These are phyloP conservation scores for Hyperoplus lanceolatus DNA, from an alignment of 2,797 vertebrate genomes.

Conservation along the genomic window DNA sequence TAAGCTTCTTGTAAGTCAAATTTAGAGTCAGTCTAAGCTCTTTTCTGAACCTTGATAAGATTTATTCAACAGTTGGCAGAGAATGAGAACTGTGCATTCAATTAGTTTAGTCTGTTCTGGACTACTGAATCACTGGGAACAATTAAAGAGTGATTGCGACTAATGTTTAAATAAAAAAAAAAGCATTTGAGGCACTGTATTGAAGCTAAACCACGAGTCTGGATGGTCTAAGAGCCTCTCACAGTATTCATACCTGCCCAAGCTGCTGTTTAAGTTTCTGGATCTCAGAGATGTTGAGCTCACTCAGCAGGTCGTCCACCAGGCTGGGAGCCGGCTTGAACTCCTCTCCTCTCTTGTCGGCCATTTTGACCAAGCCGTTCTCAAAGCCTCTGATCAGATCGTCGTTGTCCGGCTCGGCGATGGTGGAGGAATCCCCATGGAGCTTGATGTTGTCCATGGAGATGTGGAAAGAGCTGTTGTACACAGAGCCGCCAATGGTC, in stretches of 20 bases:
- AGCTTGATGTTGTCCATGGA: constrained; percentile 87
- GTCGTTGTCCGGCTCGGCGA: constrained; percentile 88
- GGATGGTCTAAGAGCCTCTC: background rate
- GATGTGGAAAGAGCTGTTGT: constrained; percentile 90
- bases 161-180: background rate
- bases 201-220: background rate
- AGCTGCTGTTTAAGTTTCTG: constrained; percentile 99
- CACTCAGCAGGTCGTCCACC: constrained; percentile 96
- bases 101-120: background rate
- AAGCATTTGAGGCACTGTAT: background rate
- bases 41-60: background rate
- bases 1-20: background rate
- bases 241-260: constrained; percentile 87
- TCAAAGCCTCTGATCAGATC: constrained; percentile 93
- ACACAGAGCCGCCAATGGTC: constrained; percentile 94
- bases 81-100: background rate
- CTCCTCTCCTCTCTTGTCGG: constrained; percentile 86
- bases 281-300: constrained; percentile 99
- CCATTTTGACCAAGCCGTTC: constrained; percentile 88
- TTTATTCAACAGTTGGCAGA: background rate
- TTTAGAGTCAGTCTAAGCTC: background rate
- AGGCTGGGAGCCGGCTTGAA: constrained; percentile 93
- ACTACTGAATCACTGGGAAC: background rate
- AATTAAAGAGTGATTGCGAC: background rate
- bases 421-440: constrained; percentile 83